phyloP scores from a whole-genome alignment of 2,888 invertebrate genomes.

The Fragum whitleyi region DNA sequence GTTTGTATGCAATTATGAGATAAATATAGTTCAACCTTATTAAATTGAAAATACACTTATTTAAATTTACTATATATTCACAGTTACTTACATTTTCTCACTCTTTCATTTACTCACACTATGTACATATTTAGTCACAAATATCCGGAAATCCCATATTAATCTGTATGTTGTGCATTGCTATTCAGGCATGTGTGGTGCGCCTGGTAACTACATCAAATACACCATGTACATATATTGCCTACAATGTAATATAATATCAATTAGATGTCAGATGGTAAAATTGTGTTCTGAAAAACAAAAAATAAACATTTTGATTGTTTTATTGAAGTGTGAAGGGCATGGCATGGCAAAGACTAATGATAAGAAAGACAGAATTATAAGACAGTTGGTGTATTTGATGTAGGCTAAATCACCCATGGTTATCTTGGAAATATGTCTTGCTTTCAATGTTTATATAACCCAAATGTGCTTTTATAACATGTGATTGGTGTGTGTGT shows the following conservation, averaged over 20 bases:
- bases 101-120: neutral
- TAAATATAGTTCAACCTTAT: too few relatives aligned
- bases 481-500: too few relatives aligned
- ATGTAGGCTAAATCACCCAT: slow-evolving; percentile 4
- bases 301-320: neutral
- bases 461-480: too few relatives aligned
- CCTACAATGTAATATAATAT: neutral
- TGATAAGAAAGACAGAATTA: neutral
- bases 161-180: slow-evolving; percentile 4
- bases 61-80: neutral
- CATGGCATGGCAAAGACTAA: neutral
- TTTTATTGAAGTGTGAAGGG: neutral
- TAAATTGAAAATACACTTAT: slow-evolving; percentile 1
- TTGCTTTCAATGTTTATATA: neutral
- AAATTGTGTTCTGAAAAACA: neutral
- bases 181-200: slow-evolving; percentile 4
- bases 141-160: slow-evolving; percentile 1
- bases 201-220: slow-evolving; percentile 4
- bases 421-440: neutral
- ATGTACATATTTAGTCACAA: neutral
- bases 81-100: neutral
- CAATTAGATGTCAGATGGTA: slow-evolving; percentile 1
- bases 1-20: too few relatives aligned
- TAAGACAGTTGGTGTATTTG: neutral
- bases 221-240: neutral